Evolutionary conservation across 1,140 invertebrate species (phyloP).

Genomic region (Spodoptera litura): DNA sequence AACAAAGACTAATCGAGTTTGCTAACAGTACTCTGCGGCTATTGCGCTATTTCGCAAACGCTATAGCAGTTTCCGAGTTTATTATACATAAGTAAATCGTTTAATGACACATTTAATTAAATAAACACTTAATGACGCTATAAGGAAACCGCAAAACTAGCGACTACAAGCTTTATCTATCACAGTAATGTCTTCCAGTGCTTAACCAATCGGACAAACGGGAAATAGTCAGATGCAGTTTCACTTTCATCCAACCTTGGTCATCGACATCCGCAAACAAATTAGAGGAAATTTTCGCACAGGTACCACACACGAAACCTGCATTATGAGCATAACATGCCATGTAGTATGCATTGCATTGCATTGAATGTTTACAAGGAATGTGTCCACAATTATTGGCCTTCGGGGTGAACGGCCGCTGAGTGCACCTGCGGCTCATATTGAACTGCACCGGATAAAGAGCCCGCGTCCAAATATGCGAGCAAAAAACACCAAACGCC

Average conservation of each 20-base stretch:
- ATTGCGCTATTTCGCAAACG: slow-evolving; percentile 5
- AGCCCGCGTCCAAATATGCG: slow-evolving; percentile 71
- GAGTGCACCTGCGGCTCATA: slow-evolving; percentile 72
- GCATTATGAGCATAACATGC: neutral
- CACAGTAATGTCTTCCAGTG: slow-evolving; percentile 62
- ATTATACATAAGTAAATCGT: slow-evolving; percentile 1
- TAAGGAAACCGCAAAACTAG: slow-evolving; percentile 24
- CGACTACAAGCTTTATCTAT: slow-evolving; percentile 31
- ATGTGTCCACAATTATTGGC: slow-evolving; percentile 53
- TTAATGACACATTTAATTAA: slow-evolving; percentile 29
- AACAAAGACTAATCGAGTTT: neutral
- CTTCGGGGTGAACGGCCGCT: slow-evolving; percentile 69
- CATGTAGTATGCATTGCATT: slow-evolving; percentile 14
- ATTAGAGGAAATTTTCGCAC: slow-evolving; percentile 51
- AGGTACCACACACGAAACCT: neutral
- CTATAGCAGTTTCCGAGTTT: neutral
- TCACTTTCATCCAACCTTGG: slow-evolving; percentile 75
- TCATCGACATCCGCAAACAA: slow-evolving; percentile 63
- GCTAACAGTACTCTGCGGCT: neutral
- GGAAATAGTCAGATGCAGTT: slow-evolving; percentile 64
- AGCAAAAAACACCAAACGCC: slow-evolving; percentile 65
- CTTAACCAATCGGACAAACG: slow-evolving; percentile 57
- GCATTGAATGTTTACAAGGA: slow-evolving; percentile 46
- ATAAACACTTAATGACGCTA: slow-evolving; percentile 18
- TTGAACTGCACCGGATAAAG: slow-evolving; percentile 65